Base-by-base conservation (phyloP, 2,888 invertebrate genomes). In the Erebia palarica region DNA sequence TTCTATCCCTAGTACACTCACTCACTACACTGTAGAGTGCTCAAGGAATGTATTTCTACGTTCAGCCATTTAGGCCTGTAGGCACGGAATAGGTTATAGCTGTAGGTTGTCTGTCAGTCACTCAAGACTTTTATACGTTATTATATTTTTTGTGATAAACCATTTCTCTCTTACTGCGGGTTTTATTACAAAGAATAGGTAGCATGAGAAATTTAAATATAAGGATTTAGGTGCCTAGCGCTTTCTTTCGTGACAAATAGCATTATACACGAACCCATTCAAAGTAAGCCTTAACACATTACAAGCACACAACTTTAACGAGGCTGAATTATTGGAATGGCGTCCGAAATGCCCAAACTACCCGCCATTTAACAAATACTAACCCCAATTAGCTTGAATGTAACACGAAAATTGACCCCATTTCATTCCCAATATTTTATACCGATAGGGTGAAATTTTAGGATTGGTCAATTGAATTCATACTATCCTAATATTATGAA, bases 281-380 rank as follows among this genome's bases (percentile, higher is more conserved):
- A 36, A 65, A 53, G 53, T 65, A 53, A 65, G n/a, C 65, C 65
- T n/a, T 44, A 66, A 66, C 57, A 57, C 44, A 58, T 66, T 57
- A 44, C 57, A 58, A 57, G 44, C 66, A 58, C 16, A 58, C 5
- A 53, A 14, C 14, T 65, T 10, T 66, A 66, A 66, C 44, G 66
- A 66, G 66, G 47, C 21, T 57, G 27, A 66, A 58, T 66, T 66
- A 57, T 57, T 65, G 13, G 36, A 18, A 63, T 13, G 11, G 21
- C 21, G 18, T 9, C 13, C 49, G 1, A 55, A 18, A 21, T 21
- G 21, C 63, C 49, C 11, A 16, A 42, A 16, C 42, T 42, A 42
- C 42, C 44, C 10, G 42, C 60, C 60, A 42, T 42, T 16, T 11
- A 5, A 60, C 16, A 42, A 44, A 44, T 59, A 36, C 36, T 36